Evolutionary conservation across 1,140 invertebrate genomes (phyloP).

Genomic region (Scylla paramamosain): DNA sequence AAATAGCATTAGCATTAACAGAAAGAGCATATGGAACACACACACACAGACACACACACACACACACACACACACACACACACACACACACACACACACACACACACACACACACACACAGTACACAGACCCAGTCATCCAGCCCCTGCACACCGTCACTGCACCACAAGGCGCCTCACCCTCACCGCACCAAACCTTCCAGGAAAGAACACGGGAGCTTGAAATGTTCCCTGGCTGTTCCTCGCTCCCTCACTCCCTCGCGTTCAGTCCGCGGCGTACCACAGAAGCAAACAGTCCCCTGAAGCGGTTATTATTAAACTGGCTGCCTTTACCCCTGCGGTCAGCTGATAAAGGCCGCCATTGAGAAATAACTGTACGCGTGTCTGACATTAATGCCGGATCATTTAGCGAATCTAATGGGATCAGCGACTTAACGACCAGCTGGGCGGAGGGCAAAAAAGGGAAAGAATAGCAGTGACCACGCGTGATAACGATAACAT

Average conservation of each 20-base stretch:
- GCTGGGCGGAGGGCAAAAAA: not conserved
- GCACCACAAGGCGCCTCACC: no score
- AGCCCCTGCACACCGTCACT: no score
- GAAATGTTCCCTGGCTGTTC: no score
- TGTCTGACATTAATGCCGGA: not conserved
- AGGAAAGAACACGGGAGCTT: no score
- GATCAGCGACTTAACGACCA: not conserved
- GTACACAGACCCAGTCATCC: no score
- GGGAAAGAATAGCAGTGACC: not conserved
- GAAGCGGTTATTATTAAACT: not conserved
- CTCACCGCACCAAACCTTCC: no score
- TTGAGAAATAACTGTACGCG: not conserved
- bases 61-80: not conserved
- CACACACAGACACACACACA: not conserved
- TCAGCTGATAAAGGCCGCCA: constrained; percentile 2
- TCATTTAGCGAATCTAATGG: constrained; percentile 23
- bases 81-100: not conserved
- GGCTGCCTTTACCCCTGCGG: not conserved
- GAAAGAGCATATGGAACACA: not conserved
- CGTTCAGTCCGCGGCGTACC: not conserved
- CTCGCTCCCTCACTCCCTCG: no score
- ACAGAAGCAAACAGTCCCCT: not conserved
- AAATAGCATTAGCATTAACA: not conserved
- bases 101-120: no score
- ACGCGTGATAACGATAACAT: not conserved